These are phyloP conservation scores for Albula glossodonta DNA, from an alignment of 2,113 vertebrate species.

Conservation along the genomic window DNA sequence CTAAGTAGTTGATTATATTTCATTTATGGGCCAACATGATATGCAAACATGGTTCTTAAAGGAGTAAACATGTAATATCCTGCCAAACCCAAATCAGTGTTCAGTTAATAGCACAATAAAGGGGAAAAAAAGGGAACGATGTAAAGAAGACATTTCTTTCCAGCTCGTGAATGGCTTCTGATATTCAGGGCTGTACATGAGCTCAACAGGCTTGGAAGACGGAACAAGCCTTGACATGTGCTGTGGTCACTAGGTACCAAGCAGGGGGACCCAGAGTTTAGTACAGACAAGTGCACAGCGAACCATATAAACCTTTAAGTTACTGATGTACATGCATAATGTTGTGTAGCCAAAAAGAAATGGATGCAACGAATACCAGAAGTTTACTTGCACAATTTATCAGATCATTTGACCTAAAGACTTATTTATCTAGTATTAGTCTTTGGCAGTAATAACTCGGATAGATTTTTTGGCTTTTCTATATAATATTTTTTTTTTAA, in stretches of 20 bases:
- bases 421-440: constrained; percentile 14
- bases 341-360: not conserved
- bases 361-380: not conserved
- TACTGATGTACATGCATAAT: constrained; percentile 3
- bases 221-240: not conserved
- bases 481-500: constrained; percentile 61
- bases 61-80: no score
- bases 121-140: not conserved
- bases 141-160: not conserved
- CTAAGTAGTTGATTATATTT: not conserved
- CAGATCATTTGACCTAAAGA: not conserved
- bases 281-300: constrained; percentile 4
- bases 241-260: constrained; percentile 13
- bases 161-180: not conserved
- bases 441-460: constrained; percentile 50
- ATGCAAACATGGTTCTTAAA: not conserved
- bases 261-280: not conserved
- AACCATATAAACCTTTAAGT: constrained; percentile 42
- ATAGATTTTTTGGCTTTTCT: constrained; percentile 49
- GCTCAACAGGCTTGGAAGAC: not conserved
- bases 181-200: not conserved
- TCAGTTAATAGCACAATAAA: not conserved
- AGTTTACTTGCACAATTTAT: no score
- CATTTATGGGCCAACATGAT: not conserved
- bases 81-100: not conserved